Evolutionary conservation across 37 sponge, comb jelly and placozoan species (phyloP).

Genomic region (Crambe crambe): DNA sequence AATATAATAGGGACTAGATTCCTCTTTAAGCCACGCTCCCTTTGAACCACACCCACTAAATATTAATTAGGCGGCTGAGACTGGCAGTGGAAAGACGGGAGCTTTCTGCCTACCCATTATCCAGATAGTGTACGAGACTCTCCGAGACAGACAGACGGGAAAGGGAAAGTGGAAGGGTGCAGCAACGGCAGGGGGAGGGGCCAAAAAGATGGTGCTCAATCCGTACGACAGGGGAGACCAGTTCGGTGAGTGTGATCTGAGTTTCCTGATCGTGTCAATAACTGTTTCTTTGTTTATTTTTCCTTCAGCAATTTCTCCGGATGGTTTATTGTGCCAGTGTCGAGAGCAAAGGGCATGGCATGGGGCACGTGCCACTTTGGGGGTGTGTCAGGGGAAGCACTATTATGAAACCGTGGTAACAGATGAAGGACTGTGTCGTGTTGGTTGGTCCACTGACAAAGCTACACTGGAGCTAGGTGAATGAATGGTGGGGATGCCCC

Average conservation of each 20-base stretch:
- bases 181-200: neutral
- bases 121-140: conserved; percentile 89
- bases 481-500: neutral
- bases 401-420: conserved; percentile 95
- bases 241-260: conserved; percentile 49
- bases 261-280: neutral
- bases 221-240: conserved; percentile 70
- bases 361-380: conserved; percentile 75
- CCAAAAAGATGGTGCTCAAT: conserved; percentile 51
- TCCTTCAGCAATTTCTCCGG: conserved; percentile 76
- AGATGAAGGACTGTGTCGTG: conserved; percentile 95
- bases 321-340: conserved; percentile 89
- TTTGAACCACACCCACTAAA: neutral
- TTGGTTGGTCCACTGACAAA: conserved; percentile 85
- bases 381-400: conserved; percentile 63
- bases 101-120: conserved; percentile 95
- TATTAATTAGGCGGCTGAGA: conserved; percentile 83
- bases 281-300: neutral
- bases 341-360: conserved; percentile 85
- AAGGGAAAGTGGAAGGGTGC: neutral
- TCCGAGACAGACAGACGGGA: conserved; percentile 59
- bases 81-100: conserved; percentile 96
- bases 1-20: neutral
- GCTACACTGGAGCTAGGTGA: conserved; percentile 86
- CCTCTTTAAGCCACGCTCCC: neutral